Base-by-base conservation (phyloP, 2,113 vertebrate genomes). In the Centropus unirufus region DNA sequence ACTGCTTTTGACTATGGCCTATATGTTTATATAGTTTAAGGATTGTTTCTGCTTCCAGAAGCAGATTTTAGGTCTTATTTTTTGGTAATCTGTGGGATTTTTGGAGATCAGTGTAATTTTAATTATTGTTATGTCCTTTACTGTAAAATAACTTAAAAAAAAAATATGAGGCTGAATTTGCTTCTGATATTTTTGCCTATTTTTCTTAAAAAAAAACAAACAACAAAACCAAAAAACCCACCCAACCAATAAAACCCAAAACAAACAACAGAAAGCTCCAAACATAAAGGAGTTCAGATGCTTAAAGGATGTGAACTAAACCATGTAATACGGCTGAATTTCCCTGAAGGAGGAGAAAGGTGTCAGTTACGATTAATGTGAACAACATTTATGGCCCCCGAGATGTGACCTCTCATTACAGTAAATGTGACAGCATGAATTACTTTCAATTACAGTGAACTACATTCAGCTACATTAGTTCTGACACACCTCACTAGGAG, bases 341-440 rank as follows among this genome's bases (percentile, higher is more conserved):
- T 63, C 96, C 97, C 97, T 91, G 91, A 82, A 97, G 96, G 95
- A 97, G 91, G 91, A 93, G 97, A 81, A 80, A 81, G 70, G 88
- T 98, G 97, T 97, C 98, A 95, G 96, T 97, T 95, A 94, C 54
- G 87, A 97, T 98, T 98, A 98, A 94, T 54, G 59, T 97, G 97
- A 98, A 84, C 78, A 90, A 91, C 85, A 30, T 96, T 86, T 96
- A 78, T 87, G 90, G 92, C 96, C 96, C 89, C 32, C 5, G 73
- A 97, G 97, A 97, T 83, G 82, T 95, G 96, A 97, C 97, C 97
- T 97, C 97, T 95, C 81, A 52, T 97, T 95, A 96, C 94, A 97
- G 97, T 95, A 94, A 94, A 97, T 97, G 95, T 98, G 98, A 97
- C 98, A 98, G 92, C 87, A 95, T 80, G 93, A 97, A 97, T 98